Base-by-base conservation (phyloP, 2,113 vertebrate genomes). In the Halcyon malimbica region DNA sequence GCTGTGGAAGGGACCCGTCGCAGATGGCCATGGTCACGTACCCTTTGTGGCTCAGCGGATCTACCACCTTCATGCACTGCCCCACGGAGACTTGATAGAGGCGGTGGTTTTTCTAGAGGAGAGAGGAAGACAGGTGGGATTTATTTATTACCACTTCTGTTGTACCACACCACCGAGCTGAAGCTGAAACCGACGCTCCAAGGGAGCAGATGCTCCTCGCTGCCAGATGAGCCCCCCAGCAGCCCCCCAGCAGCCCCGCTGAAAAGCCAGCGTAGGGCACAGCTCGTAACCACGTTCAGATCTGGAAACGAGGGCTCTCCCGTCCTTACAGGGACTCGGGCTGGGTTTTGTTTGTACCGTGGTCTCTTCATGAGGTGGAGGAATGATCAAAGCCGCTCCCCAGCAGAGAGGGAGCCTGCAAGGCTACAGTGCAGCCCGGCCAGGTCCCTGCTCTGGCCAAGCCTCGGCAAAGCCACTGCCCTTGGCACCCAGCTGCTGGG, bases 71-170 rank as follows among this genome's bases (percentile, higher is more conserved):
- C 92, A 99, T 98, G 97, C 99, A 99, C 97, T 99, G 99, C 41
- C 99, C 99, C 15, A 98, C 99, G 0, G 99, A 99, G 53, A 99
- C 99, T 97, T 99, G 99, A 97, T 99, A 99, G 37, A 99, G 98
- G 19, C 99, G 98, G 79, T 97, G 98, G 33, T 98, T 98, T 21
- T 99, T 99, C 99, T 99, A 59, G 4, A 91, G 91, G 64, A 56
- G 54, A 81, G 64, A 56, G 54, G 80, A 25, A 75, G 29, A 83
- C 53, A 88, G 59, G 62, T 4, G 71, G 85, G 24, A 62, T 65
- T 83, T 28, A 28, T 48, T 75, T 48, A 69, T 56, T 44, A 4
- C 5, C 62, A 41, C 19, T 69, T 50, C 50, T 53, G 29, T n/a
- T 57, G 71, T 69, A 15, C 28, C 64, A 26, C 15, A 3, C 19